These are phyloP conservation scores for Coranthus polyacanthus DNA, from an alignment of 2,797 vertebrate species.

Conservation along the genomic window DNA sequence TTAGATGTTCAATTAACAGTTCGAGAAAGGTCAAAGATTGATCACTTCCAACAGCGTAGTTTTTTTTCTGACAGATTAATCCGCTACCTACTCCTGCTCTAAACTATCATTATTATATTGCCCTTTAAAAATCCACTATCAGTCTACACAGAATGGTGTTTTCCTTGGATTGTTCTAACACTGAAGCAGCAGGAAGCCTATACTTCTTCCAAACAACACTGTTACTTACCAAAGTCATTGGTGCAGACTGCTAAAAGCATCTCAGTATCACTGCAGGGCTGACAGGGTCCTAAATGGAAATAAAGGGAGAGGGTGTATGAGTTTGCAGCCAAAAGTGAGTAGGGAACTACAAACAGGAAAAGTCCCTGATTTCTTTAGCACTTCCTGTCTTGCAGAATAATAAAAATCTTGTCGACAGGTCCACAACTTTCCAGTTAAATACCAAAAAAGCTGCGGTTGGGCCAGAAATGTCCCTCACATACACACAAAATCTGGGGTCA, in stretches of 20 bases:
- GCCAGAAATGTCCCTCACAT: conserved; percentile 8
- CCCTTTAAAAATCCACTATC: neutral
- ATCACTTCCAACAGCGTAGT: too few species aligned
- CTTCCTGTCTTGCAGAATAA: conserved; percentile 7
- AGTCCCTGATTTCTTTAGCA: conserved; percentile 25
- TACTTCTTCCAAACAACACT: conserved; percentile 8
- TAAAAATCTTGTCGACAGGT: conserved; percentile 33
- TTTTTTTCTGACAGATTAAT: too few species aligned
- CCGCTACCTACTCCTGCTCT: neutral
- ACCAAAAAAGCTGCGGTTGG: conserved; percentile 31
- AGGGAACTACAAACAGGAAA: conserved; percentile 24
- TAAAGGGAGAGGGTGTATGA: conserved; percentile 41
- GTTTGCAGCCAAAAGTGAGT: conserved; percentile 15
- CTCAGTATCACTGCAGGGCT: conserved; percentile 93
- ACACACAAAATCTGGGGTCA: conserved; percentile 14
- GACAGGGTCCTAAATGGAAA: conserved; percentile 88
- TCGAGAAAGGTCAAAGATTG: too few species aligned
- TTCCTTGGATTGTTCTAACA: conserved; percentile 36
- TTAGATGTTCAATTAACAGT: too few species aligned
- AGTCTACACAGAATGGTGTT: conserved; percentile 17
- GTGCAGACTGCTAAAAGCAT: conserved; percentile 95
- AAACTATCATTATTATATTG: too few species aligned
- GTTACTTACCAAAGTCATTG: conserved; percentile 94
- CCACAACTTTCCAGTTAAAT: conserved; percentile 39
- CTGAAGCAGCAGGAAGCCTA: conserved; percentile 12